phyloP scores from a whole-genome alignment of 1,140 invertebrate genomes.

The Platorchestia sp. region DNA sequence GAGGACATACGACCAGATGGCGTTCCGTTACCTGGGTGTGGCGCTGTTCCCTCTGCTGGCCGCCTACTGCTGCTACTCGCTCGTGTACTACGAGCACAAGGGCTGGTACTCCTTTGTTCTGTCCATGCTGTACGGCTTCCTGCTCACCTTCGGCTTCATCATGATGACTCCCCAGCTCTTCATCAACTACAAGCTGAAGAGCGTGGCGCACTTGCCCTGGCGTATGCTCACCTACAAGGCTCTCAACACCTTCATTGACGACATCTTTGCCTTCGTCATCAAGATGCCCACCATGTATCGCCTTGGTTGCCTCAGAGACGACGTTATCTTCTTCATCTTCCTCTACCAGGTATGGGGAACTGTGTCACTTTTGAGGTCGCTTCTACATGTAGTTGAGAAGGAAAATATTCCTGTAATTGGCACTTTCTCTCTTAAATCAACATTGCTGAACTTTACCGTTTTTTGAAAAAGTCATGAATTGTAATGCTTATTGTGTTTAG shows the following conservation, averaged over 20 bases:
- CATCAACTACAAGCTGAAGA: slow-evolving; percentile 99
- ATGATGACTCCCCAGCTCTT: slow-evolving; percentile 99
- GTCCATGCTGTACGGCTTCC: slow-evolving; percentile 96
- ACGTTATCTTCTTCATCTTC: slow-evolving; percentile 99
- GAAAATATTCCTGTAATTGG: no score
- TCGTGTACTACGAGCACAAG: slow-evolving; percentile 98
- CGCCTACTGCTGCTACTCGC: slow-evolving; percentile 94
- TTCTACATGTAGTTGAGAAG: no score
- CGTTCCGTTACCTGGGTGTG: slow-evolving; percentile 98
- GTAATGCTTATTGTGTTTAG: no score
- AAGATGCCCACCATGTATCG: slow-evolving; percentile 99
- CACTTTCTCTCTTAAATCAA: no score
- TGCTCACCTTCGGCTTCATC: slow-evolving; percentile 99
- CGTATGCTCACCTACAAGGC: slow-evolving; percentile 99
- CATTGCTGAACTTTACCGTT: no score
- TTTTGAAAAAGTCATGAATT: no score
- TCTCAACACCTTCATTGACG: slow-evolving; percentile 99
- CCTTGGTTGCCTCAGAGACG: slow-evolving; percentile 95
- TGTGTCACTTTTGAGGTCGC: background rate
- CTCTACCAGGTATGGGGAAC: slow-evolving; percentile 77
- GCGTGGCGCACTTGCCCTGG: slow-evolving; percentile 98
- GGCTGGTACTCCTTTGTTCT: slow-evolving; percentile 95
- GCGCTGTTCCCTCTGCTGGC: slow-evolving; percentile 91
- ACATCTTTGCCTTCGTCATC: slow-evolving; percentile 99
- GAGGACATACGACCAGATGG: slow-evolving; percentile 93